Evolutionary conservation across 2,888 invertebrate genomes (phyloP).

Genomic region (Serripes groenlandicus): DNA sequence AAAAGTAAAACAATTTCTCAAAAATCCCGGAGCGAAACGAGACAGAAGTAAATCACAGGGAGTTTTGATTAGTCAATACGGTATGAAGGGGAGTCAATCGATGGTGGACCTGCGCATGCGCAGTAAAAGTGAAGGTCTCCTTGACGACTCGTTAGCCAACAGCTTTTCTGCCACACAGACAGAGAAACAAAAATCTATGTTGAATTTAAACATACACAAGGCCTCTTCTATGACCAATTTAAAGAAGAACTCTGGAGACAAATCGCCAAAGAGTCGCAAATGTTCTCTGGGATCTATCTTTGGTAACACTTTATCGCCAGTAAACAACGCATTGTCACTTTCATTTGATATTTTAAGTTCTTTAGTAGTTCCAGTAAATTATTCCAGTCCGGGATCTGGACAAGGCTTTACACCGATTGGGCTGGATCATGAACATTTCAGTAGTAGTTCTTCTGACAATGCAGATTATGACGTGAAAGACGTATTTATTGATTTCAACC

Average conservation of each 20-base stretch:
- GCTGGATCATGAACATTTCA: constrained; percentile 1
- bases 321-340: constrained; percentile 24
- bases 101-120: neutral
- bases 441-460: neutral
- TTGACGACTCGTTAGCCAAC: neutral
- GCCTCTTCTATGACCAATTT: neutral
- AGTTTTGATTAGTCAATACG: neutral
- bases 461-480: constrained; percentile 2
- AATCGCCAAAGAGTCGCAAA: neutral
- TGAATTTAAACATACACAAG: neutral
- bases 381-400: neutral
- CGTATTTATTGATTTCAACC: constrained; percentile 9
- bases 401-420: constrained; percentile 3
- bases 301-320: constrained; percentile 38
- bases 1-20: constrained; percentile 14
- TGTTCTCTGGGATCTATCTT: constrained; percentile 41
- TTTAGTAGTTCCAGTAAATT: constrained; percentile 15
- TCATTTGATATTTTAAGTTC: constrained; percentile 43
- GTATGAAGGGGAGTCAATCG: constrained; percentile 31
- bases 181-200: neutral
- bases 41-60: constrained; percentile 15
- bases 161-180: neutral
- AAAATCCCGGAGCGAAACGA: constrained; percentile 4
- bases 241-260: neutral
- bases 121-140: neutral